phyloP scores from a whole-genome alignment of 1,140 invertebrate genomes.

The Philotrypesis tridentata region DNA sequence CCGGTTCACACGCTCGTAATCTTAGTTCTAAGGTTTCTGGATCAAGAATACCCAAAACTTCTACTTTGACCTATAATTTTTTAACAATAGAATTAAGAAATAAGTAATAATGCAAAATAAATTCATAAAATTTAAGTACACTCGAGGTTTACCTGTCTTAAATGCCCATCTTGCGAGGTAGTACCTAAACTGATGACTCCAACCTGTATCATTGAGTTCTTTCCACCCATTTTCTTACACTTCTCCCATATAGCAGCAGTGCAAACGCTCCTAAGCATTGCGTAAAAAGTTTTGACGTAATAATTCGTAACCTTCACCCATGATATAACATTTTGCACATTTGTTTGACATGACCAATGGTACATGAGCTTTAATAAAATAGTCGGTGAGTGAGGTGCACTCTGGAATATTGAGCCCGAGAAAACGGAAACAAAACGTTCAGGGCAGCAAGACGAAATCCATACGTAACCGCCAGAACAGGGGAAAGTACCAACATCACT shows the following conservation, averaged over 20 bases:
- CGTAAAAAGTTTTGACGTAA: conserved; percentile 86
- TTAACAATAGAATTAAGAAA: background rate
- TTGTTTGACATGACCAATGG: conserved; percentile 92
- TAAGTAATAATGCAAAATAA: background rate
- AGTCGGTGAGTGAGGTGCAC: conserved; percentile 85
- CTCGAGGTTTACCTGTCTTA: conserved; percentile 76
- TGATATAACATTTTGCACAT: conserved; percentile 88
- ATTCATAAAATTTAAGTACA: background rate
- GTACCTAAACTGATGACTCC: conserved; percentile 93
- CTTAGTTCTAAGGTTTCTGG: conserved; percentile 82
- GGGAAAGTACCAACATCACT: conserved; percentile 88
- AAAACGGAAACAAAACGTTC: conserved; percentile 89
- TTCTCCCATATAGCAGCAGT: conserved; percentile 86
- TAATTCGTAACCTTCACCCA: conserved; percentile 90
- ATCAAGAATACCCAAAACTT: conserved; percentile 90
- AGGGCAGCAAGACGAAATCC: conserved; percentile 90
- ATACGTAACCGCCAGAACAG: conserved; percentile 90
- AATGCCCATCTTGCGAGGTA: conserved; percentile 86
- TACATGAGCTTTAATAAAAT: conserved; percentile 89
- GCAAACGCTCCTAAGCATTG: conserved; percentile 84
- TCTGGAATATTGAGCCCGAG: conserved; percentile 89
- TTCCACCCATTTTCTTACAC: conserved; percentile 81
- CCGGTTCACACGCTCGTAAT: conserved; percentile 86
- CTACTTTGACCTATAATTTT: conserved; percentile 81
- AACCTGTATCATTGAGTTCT: conserved; percentile 76